Percentiles rank a stretch among this genome's conserved stretches.
These are phyloP conservation scores for Pangasius sanitwongsei DNA, from an alignment of 2,797 vertebrate genomes.

Conservation along the genomic window DNA sequence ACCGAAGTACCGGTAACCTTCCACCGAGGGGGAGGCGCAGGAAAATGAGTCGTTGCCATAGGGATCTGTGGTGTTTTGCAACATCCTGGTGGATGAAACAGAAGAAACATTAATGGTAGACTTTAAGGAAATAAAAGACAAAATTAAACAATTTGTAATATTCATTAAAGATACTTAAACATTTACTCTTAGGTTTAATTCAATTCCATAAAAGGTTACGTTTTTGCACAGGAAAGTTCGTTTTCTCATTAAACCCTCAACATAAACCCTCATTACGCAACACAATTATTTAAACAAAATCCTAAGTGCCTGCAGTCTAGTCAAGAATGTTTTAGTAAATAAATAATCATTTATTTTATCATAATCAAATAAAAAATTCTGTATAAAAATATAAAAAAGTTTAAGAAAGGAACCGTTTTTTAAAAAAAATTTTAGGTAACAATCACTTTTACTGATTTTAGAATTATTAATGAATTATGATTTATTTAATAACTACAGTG, in stretches of 20 bases:
- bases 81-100: constrained; percentile 59
- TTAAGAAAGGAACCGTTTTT: neutral
- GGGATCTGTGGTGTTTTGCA: constrained; percentile 69
- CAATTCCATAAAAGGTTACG: neutral
- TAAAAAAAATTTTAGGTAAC: neutral
- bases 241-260: neutral
- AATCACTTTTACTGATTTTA: neutral
- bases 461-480: neutral
- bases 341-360: neutral
- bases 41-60: constrained; percentile 74
- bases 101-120: neutral
- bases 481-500: neutral
- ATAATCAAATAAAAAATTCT: neutral
- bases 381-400: too few species aligned
- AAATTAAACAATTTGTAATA: neutral
- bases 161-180: neutral
- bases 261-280: neutral
- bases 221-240: neutral
- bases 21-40: constrained; percentile 80
- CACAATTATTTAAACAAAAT: too few species aligned
- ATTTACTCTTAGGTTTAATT: neutral
- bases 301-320: too few species aligned
- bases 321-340: too few species aligned
- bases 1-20: constrained; percentile 81
- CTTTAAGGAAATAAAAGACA: neutral